A percentile compares a stretch with the other conserved stretches of the same genome.
phyloP scores from a whole-genome alignment of 2,797 vertebrate genomes.

The Rhinella marina region DNA sequence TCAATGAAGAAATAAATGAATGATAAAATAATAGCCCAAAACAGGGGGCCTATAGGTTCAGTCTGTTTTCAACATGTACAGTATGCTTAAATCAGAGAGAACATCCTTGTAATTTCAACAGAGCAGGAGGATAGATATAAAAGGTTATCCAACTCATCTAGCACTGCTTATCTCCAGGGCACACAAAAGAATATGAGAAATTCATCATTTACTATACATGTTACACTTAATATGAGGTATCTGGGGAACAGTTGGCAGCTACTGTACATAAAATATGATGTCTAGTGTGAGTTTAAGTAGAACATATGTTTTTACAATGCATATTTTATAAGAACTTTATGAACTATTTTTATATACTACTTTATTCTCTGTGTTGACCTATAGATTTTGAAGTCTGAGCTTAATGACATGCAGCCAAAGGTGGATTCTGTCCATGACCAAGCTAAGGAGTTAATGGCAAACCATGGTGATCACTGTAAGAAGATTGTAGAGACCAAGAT shows the following conservation, averaged over 20 bases:
- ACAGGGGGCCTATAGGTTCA: background rate
- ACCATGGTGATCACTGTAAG: conserved; percentile 89
- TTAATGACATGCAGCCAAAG: conserved; percentile 86
- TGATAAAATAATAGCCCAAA: background rate
- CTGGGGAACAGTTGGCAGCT: background rate
- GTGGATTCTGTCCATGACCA: conserved; percentile 86
- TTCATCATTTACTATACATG: background rate
- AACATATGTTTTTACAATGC: conserved; percentile 17
- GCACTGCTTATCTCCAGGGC: background rate
- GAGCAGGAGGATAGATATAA: no score
- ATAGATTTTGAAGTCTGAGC: conserved; percentile 89
- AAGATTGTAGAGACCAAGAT: conserved; percentile 87
- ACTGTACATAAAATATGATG: no score
- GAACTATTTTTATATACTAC: conserved; percentile 71
- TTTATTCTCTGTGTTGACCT: conserved; percentile 73
- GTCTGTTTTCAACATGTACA: background rate
- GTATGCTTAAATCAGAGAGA: background rate
- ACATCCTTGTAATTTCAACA: no score
- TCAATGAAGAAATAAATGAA: background rate
- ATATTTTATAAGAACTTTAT: conserved; percentile 40
- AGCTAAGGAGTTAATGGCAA: conserved; percentile 88
- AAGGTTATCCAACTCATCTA: background rate
- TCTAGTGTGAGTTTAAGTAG: no score
- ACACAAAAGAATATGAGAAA: background rate
- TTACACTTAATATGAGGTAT: background rate